Percentiles rank a stretch among this genome's conserved stretches.
These are phyloP conservation scores for Trinectes maculatus DNA, from an alignment of 2,113 vertebrate genomes.

Conservation along the genomic window DNA sequence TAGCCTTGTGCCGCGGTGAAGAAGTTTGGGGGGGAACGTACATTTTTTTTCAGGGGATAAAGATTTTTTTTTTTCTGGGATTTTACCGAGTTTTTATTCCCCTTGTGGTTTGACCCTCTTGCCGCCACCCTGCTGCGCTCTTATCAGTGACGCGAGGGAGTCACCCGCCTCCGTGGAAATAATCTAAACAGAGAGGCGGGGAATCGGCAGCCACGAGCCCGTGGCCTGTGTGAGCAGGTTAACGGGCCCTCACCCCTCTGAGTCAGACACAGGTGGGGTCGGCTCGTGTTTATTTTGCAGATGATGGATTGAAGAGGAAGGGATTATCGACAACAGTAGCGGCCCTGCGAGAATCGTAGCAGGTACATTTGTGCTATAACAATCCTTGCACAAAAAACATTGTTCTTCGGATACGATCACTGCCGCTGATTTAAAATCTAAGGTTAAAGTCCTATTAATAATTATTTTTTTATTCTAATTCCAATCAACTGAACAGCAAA, in stretches of 20 bases:
- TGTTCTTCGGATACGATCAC: constrained; percentile 2
- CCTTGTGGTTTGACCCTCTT: constrained; percentile 78
- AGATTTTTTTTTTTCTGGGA: constrained; percentile 47
- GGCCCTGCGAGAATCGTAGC: constrained; percentile 29
- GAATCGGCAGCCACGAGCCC: constrained; percentile 44
- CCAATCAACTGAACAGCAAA: too few relatives aligned
- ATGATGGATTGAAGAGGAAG: constrained; percentile 65
- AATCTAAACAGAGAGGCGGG: constrained; percentile 71
- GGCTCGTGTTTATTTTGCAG: constrained; percentile 74
- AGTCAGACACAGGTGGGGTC: constrained; percentile 67
- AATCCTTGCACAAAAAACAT: constrained; percentile 4
- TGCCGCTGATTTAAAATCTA: constrained; percentile 3
- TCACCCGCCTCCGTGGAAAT: constrained; percentile 70
- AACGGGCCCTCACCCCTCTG: constrained; percentile 67
- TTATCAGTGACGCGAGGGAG: constrained; percentile 77
- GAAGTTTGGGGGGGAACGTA: constrained; percentile 74
- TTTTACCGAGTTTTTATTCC: constrained; percentile 69
- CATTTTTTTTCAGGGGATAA: constrained; percentile 60
- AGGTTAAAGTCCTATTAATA: not conserved
- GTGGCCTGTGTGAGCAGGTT: constrained; percentile 71
- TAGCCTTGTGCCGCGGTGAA: constrained; percentile 73
- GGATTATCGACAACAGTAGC: constrained; percentile 54
- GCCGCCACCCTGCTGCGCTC: constrained; percentile 68
- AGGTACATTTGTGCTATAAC: constrained; percentile 33
- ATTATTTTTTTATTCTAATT: not conserved